Conservation (phyloP, 2,888 invertebrate genomes). For the Pyrrhia umbra region DNA sequence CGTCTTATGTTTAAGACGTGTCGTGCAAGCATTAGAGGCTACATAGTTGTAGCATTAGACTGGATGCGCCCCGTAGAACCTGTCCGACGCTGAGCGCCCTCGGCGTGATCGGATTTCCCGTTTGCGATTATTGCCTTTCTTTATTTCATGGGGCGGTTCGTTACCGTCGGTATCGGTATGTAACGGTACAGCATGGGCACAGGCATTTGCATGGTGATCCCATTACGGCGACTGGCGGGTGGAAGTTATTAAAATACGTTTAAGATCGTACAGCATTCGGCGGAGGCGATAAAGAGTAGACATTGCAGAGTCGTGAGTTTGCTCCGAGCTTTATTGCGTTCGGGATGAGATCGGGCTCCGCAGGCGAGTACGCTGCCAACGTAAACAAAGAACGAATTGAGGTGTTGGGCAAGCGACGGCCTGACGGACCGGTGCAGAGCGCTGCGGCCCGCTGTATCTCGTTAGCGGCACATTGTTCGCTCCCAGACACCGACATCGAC, state of each 20-base stretch:
- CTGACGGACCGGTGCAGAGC: constrained; percentile 68
- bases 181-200: constrained; percentile 83
- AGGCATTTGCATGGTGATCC: constrained; percentile 86
- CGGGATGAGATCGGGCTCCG: constrained; percentile 80
- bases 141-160: constrained; percentile 85
- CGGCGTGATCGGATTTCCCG: constrained; percentile 85
- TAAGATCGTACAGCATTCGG: constrained; percentile 85
- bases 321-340: constrained; percentile 87
- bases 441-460: constrained; percentile 71
- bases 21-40: constrained; percentile 66
- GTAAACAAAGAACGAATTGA: constrained; percentile 85
- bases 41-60: constrained; percentile 71
- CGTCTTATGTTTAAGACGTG: constrained; percentile 61
- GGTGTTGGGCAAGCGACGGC: constrained; percentile 76
- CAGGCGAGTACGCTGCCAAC: constrained; percentile 77
- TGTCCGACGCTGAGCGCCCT: constrained; percentile 68
- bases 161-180: constrained; percentile 81
- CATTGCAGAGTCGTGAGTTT: constrained; percentile 85
- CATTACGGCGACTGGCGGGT: constrained; percentile 84
- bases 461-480: constrained; percentile 79
- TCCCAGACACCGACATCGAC: constrained; percentile 65
- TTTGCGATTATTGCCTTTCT: constrained; percentile 85
- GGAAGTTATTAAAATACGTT: constrained; percentile 88
- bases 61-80: constrained; percentile 69
- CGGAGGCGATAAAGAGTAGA: constrained; percentile 84